Conservation (phyloP, 2,888 invertebrate genomes). For the Prenolepis imparis region DNA sequence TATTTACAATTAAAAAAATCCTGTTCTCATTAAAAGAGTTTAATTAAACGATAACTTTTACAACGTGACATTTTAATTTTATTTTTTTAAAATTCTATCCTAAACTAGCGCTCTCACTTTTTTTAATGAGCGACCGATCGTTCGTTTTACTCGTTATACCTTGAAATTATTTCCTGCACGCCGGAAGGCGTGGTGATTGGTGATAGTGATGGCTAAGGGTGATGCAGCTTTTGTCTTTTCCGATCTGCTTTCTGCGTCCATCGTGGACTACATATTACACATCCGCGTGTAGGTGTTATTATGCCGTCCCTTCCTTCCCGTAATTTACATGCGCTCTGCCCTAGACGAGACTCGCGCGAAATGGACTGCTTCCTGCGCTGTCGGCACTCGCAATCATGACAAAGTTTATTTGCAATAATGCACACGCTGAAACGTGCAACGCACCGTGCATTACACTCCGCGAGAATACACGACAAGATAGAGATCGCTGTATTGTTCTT, state of each 20-base stretch:
- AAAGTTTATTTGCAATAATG: constrained; percentile 68
- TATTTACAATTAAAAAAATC: not conserved
- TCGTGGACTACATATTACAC: constrained; percentile 51
- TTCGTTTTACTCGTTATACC: not conserved
- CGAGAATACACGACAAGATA: constrained; percentile 10
- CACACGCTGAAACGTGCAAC: constrained; percentile 4
- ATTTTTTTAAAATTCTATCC: not conserved
- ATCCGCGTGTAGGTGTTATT: constrained; percentile 58
- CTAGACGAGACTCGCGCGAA: constrained; percentile 69
- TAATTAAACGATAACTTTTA: not conserved
- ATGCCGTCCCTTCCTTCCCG: constrained; percentile 61
- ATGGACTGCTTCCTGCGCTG: constrained; percentile 75
- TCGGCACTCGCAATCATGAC: constrained; percentile 48
- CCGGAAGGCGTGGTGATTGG: not conserved
- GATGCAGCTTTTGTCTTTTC: not conserved
- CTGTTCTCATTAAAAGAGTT: not conserved
- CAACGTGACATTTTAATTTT: not conserved
- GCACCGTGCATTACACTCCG: not conserved
- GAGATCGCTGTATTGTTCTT: constrained; percentile 1
- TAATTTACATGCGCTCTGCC: constrained; percentile 56
- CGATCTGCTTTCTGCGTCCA: constrained; percentile 28
- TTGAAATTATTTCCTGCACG: not conserved
- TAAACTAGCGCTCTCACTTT: not conserved
- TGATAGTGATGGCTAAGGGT: too few relatives aligned
- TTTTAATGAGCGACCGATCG: not conserved